Evolutionary conservation across 2,797 vertebrate species (phyloP).

Genomic region (Chloroceryle inda): DNA sequence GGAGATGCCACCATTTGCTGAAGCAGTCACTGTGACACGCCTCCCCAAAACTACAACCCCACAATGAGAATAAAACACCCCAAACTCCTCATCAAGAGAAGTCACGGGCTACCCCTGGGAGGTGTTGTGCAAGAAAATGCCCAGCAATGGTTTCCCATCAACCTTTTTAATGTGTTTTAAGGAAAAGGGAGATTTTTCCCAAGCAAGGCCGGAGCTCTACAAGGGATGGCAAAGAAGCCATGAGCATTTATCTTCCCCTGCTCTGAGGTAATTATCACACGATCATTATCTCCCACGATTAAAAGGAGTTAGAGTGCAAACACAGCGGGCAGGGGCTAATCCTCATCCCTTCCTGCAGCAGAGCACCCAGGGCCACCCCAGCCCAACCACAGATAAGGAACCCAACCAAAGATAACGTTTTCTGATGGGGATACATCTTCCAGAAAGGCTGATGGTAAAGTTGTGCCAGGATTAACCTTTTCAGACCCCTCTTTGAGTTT

Average conservation of each 20-base stretch:
- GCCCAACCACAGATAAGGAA: not conserved
- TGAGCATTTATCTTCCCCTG: not conserved
- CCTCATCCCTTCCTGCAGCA: not conserved
- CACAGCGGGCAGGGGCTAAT: not conserved
- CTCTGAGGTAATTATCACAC: not conserved
- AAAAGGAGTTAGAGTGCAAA: not conserved
- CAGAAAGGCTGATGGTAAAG: not conserved
- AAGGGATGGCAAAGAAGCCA: accelerated
- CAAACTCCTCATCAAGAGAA: accelerated
- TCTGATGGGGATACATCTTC: not conserved
- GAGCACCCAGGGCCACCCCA: not conserved
- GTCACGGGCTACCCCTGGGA: not conserved
- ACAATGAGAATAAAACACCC: accelerated
- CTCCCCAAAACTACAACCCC: not conserved
- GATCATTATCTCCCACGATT: not conserved
- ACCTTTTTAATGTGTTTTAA: accelerated
- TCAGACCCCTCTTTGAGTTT: not conserved
- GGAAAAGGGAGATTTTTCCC: not conserved
- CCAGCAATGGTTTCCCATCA: accelerated
- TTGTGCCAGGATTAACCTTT: slow-evolving; percentile 20
- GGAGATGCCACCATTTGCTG: not conserved
- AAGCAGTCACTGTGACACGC: accelerated
- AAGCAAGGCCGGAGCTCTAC: not conserved
- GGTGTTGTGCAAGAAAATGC: accelerated
- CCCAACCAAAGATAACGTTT: not conserved